Percentiles rank a stretch among this genome's conserved stretches.
Conservation (phyloP, 2,113 vertebrate species). For the Corapipo altera region DNA sequence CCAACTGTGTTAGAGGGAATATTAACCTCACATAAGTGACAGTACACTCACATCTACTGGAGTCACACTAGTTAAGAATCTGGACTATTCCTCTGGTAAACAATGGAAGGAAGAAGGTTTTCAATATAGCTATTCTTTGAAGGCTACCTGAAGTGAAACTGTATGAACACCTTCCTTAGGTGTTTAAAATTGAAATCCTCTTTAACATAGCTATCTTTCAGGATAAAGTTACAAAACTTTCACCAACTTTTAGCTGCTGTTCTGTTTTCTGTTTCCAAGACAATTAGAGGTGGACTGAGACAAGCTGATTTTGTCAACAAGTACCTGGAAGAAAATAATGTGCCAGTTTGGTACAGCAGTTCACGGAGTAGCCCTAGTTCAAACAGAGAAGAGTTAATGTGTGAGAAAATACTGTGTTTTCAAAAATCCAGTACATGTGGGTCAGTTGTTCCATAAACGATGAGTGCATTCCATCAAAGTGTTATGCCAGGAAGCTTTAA, state of each 20-base stretch:
- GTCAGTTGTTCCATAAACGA: not conserved
- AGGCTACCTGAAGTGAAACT: not conserved
- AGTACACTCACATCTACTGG: not conserved
- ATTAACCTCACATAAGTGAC: accelerated
- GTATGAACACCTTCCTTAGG: not conserved
- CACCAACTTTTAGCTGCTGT: not conserved
- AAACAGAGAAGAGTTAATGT: not conserved
- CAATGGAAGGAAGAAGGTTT: not conserved
- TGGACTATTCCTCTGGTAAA: not conserved
- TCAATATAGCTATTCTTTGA: not conserved
- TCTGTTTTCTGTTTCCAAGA: not conserved
- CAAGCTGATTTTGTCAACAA: not conserved
- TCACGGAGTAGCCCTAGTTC: not conserved
- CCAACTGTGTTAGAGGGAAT: not conserved
- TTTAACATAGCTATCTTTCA: not conserved
- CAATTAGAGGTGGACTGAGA: not conserved
- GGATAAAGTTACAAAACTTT: not conserved
- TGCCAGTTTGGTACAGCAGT: not conserved
- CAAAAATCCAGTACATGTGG: not conserved
- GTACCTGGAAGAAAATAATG: not conserved
- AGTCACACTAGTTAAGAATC: not conserved
- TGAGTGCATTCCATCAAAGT: not conserved
- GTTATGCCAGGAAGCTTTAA: conserved; percentile 6
- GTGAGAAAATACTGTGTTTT: conserved; percentile 14
- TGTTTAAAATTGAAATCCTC: not conserved